Base-by-base conservation (phyloP, 2,888 invertebrate genomes). In the Oscheius myriophilus region DNA sequence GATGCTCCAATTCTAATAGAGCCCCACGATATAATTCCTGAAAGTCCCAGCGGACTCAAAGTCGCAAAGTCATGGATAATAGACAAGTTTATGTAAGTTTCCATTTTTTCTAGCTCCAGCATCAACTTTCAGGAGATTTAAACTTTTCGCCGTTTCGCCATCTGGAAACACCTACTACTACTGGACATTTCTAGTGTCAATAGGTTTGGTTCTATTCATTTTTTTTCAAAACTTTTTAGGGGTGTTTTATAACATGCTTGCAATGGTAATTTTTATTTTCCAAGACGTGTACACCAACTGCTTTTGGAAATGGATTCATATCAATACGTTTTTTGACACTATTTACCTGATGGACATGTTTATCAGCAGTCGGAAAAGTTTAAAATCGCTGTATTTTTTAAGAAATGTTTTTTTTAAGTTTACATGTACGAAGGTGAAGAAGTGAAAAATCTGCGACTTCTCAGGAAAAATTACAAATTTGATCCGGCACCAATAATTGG, bases 251-350 rank as follows among this genome's bases (percentile, higher is more conserved):
- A 85, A 85, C 61, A 73, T 77, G 49, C 46, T 83, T 12, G 83
- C 81, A 14, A 79, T 81, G 71, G 80, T 82, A 1, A 79, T 85
- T 21, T 85, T 86, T 68, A 82, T 85, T 16, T 85, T 83, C 63
- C 83, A 85, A 66, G 83, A 85, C 57, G 79, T 78, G 1, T 72
- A 66, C 12, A 18, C 49, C 16, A 66, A 71, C 2, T 73, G 61
- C 26, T 81, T 74, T 43, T 41, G 21, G 25, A 43, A 25, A 11
- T 84, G 84, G 84, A 11, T 78, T 1, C 41, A 42, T 12, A 16
- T 76, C 9, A 84, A 84, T 58, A 23, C 73, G 0, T 59, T 82
- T 18, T 78, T 79, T 21, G 84, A 84, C 65, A 1, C 63, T 1
- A 52, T 80, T 26, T 84, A 74, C 61, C 6, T 75, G 9, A 0